Evolutionary conservation across 2,888 invertebrate species (phyloP).

Genomic region (Odontocolon sp.): DNA sequence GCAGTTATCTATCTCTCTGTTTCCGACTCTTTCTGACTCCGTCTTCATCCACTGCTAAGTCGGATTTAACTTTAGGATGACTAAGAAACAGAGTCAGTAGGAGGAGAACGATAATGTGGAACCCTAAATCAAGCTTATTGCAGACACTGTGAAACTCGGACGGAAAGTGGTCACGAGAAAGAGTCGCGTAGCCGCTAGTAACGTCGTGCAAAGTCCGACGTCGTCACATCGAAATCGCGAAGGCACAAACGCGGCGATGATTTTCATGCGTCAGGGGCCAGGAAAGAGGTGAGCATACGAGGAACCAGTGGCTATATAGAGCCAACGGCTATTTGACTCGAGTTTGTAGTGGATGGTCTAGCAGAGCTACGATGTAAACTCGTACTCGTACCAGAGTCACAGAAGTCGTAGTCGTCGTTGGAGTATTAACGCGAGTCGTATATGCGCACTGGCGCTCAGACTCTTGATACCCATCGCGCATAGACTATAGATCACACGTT

Average conservation of each 20-base stretch:
- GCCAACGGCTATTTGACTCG: conserved; percentile 13
- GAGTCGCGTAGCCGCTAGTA: neutral
- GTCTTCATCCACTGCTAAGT: too few relatives aligned
- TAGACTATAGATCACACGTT: conserved; percentile 22
- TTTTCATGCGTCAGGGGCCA: conserved; percentile 11
- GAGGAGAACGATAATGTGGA: too few relatives aligned
- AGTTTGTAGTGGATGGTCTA: neutral
- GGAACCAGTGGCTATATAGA: conserved; percentile 13
- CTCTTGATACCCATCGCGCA: conserved; percentile 36
- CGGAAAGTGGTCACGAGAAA: neutral
- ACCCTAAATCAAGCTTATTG: too few relatives aligned
- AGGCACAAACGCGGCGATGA: conserved; percentile 8
- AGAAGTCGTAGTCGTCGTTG: conserved; percentile 17
- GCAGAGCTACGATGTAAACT: neutral
- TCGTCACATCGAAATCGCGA: conserved; percentile 28
- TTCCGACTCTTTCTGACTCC: too few relatives aligned
- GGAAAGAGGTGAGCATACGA: neutral
- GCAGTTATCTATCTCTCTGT: too few relatives aligned
- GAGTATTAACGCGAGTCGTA: conserved; percentile 45
- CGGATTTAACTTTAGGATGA: too few relatives aligned
- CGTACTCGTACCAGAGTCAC: conserved; percentile 11
- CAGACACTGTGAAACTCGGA: neutral
- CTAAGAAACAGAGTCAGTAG: too few relatives aligned
- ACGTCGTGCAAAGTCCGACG: conserved; percentile 33
- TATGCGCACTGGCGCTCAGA: conserved; percentile 39